A percentile compares a stretch with the other conserved stretches of the same genome.
phyloP scores from a whole-genome alignment of 2,113 vertebrate species.

The Meles meles region DNA sequence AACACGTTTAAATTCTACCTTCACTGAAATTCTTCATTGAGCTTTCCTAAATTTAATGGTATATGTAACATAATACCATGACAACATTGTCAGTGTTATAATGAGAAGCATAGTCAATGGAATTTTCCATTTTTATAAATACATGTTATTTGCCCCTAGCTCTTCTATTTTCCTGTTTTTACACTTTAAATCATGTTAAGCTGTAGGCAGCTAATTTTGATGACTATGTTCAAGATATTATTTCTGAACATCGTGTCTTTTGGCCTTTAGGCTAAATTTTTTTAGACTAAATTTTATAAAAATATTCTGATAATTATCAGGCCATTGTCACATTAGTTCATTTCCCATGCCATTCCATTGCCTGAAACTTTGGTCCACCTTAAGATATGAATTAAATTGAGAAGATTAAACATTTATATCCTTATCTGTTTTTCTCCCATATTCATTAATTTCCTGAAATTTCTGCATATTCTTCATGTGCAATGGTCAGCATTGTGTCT shows the following conservation, averaged over 20 bases:
- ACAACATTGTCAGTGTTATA: neutral
- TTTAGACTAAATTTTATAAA: neutral
- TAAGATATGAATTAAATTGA: neutral
- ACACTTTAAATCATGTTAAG: neutral
- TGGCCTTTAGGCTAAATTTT: neutral
- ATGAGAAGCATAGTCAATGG: neutral
- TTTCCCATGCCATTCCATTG: neutral
- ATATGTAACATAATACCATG: neutral
- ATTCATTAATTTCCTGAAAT: slow-evolving; percentile 35
- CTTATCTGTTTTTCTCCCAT: neutral
- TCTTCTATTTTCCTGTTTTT: neutral
- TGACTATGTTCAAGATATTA: neutral
- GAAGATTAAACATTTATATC: slow-evolving; percentile 32
- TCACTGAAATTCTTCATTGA: neutral
- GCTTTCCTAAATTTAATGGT: neutral
- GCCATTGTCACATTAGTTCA: neutral
- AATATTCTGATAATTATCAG: neutral
- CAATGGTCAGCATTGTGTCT: neutral
- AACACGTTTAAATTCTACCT: neutral
- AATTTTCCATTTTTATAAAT: neutral
- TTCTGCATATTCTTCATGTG: neutral
- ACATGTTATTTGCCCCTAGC: neutral
- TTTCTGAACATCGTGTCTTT: slow-evolving; percentile 24
- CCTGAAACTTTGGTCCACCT: neutral
- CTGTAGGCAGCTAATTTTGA: slow-evolving; percentile 12